Percentiles rank a stretch among this genome's conserved stretches.
phyloP scores from a whole-genome alignment of 2,888 invertebrate genomes.

The Troides oblongomaculatus region DNA sequence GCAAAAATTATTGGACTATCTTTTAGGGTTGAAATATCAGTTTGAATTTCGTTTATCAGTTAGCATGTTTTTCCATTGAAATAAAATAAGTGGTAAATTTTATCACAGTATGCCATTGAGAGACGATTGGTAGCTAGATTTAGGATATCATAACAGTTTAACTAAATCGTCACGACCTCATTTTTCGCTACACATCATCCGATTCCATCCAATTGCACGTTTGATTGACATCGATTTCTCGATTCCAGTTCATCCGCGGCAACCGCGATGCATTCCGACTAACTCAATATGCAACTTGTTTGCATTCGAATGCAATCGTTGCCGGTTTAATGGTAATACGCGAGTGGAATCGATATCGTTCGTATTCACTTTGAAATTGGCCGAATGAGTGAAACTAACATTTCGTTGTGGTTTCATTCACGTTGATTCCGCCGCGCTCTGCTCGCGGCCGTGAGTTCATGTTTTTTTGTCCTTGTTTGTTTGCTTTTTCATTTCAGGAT shows the following conservation, averaged over 20 bases:
- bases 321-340: slow-evolving; percentile 40
- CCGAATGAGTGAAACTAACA: slow-evolving; percentile 29
- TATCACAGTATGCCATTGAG: not conserved
- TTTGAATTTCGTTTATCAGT: too few relatives aligned
- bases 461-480: slow-evolving; percentile 8
- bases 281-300: slow-evolving; percentile 58
- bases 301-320: slow-evolving; percentile 51
- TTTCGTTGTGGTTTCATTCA: slow-evolving; percentile 25
- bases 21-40: too few relatives aligned
- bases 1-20: too few relatives aligned
- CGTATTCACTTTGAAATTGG: slow-evolving; percentile 28
- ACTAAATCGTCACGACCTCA: slow-evolving; percentile 37
- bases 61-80: too few relatives aligned
- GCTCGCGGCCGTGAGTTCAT: slow-evolving; percentile 1
- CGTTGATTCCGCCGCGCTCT: slow-evolving; percentile 8
- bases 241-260: slow-evolving; percentile 40
- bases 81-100: too few relatives aligned
- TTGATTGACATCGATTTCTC: slow-evolving; percentile 54
- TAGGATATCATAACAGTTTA: slow-evolving; percentile 41
- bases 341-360: slow-evolving; percentile 22
- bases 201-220: slow-evolving; percentile 51
- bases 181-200: slow-evolving; percentile 15
- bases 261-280: slow-evolving; percentile 41
- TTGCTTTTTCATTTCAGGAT: slow-evolving; percentile 13
- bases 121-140: not conserved